These are phyloP conservation scores for Aphyosemion australe DNA, from an alignment of 2,113 vertebrate genomes.

Conservation along the genomic window DNA sequence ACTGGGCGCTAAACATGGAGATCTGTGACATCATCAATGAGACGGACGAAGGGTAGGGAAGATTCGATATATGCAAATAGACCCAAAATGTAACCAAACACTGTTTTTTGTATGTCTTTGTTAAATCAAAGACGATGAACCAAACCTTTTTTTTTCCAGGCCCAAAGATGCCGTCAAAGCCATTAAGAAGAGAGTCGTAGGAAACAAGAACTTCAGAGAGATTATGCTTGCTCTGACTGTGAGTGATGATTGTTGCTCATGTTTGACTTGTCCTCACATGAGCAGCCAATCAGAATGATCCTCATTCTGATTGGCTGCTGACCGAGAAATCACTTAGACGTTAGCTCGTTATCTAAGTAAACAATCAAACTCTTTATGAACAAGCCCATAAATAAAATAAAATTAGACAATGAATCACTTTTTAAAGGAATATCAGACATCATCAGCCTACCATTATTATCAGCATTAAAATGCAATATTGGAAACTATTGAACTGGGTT, in stretches of 20 bases:
- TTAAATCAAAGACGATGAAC: background rate
- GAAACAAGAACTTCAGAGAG: slow-evolving; percentile 96
- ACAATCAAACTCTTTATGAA: background rate
- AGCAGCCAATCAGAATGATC: background rate
- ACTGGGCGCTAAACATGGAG: slow-evolving; percentile 83
- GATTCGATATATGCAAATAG: background rate
- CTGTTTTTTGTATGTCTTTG: background rate
- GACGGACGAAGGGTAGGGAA: slow-evolving; percentile 77
- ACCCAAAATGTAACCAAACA: too few species aligned
- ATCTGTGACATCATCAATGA: slow-evolving; percentile 83
- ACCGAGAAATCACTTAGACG: background rate
- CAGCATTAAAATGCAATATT: too few species aligned
- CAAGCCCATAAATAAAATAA: too few species aligned
- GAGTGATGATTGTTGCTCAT: slow-evolving; percentile 44
- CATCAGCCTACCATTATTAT: too few species aligned
- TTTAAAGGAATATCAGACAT: too few species aligned
- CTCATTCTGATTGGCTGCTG: slow-evolving; percentile 4
- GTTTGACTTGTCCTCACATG: background rate
- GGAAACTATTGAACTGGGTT: too few species aligned
- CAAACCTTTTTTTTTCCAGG: slow-evolving; percentile 67
- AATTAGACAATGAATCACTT: too few species aligned
- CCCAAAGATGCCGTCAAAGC: slow-evolving; percentile 94
- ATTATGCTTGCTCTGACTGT: slow-evolving; percentile 94
- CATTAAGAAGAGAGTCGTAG: slow-evolving; percentile 92
- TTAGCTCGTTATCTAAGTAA: slow-evolving; percentile 4